Percentiles rank a stretch among this genome's conserved stretches.
phyloP scores from a whole-genome alignment of 2,888 invertebrate species.

The Periphyllus acericola region DNA sequence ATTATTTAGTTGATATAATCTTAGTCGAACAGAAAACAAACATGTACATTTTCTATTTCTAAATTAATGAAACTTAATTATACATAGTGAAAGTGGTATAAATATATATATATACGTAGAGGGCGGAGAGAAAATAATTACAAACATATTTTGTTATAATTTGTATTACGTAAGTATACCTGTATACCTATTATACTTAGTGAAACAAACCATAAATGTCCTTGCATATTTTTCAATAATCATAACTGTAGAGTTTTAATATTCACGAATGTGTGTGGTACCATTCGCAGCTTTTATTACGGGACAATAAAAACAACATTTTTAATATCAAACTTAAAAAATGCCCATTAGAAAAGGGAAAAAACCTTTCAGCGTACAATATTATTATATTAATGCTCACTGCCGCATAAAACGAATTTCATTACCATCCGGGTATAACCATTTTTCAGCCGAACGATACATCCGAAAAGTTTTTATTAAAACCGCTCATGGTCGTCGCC shows the following conservation, averaged over 20 bases:
- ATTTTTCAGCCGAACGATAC: not conserved
- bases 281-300: not conserved
- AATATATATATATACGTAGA: no score
- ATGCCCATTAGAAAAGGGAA: not conserved
- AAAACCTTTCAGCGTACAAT: not conserved
- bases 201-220: not conserved
- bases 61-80: no score
- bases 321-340: not conserved
- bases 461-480: slow-evolving; percentile 37
- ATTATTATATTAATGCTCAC: slow-evolving; percentile 16
- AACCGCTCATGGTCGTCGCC: not conserved
- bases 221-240: not conserved
- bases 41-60: no score
- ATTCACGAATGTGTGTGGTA: not conserved
- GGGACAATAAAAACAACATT: not conserved
- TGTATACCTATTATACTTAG: no score
- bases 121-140: not conserved
- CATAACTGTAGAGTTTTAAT: not conserved
- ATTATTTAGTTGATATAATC: not conserved
- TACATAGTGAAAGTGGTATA: no score
- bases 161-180: no score
- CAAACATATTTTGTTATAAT: not conserved
- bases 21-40: no score
- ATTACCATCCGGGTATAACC: slow-evolving; percentile 2
- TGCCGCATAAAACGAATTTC: slow-evolving; percentile 18